A percentile compares a stretch with the other conserved stretches of the same genome.
Conservation (phyloP, 2,113 vertebrate species). For the Glaucidium brasilianum region DNA sequence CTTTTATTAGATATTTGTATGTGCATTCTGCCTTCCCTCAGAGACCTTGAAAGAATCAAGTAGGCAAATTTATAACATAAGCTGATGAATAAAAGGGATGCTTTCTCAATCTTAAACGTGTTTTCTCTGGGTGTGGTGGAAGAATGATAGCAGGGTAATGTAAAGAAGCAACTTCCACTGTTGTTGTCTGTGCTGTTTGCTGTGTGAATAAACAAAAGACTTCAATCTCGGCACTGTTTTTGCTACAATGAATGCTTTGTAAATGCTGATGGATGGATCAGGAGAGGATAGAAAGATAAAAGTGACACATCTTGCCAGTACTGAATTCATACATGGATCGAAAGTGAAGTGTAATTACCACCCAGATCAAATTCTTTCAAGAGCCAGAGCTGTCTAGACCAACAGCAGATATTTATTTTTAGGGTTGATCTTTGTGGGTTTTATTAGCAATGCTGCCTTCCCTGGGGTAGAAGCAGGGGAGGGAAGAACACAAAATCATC, state of each 20-base stretch:
- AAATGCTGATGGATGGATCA: conserved; percentile 23
- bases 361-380: conserved; percentile 52
- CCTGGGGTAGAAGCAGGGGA: conserved; percentile 1
- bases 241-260: not conserved
- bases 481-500: conserved; percentile 13
- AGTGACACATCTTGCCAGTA: not conserved
- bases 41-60: not conserved
- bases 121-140: not conserved
- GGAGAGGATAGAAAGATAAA: not conserved
- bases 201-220: not conserved
- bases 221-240: not conserved
- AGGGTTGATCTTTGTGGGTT: conserved; percentile 28
- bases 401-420: conserved; percentile 61
- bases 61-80: not conserved
- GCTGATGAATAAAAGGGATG: not conserved
- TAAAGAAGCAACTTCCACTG: not conserved
- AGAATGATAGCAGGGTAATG: not conserved
- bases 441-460: conserved; percentile 41
- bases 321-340: not conserved
- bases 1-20: conserved; percentile 9
- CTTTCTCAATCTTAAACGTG: not conserved
- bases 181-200: not conserved
- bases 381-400: conserved; percentile 30
- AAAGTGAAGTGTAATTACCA: conserved; percentile 32
- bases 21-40: not conserved